Evolutionary conservation across 2,113 vertebrate genomes (phyloP).

Genomic region (Scartelaos histophorus): DNA sequence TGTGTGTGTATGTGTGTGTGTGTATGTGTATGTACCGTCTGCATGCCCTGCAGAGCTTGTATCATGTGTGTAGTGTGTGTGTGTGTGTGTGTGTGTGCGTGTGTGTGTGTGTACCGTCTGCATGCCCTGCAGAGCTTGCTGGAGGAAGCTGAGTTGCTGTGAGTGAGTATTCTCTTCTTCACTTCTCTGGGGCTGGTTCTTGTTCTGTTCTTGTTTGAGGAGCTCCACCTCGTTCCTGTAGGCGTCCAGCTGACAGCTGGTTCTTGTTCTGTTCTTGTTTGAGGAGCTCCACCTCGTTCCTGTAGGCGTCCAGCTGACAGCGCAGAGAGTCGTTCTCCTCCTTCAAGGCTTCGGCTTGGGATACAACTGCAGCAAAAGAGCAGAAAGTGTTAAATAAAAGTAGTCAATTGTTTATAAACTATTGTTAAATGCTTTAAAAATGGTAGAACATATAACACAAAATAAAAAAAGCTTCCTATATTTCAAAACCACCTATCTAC

Average conservation of each 20-base stretch:
- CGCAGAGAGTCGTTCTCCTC: slow-evolving; percentile 96
- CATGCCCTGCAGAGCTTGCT: slow-evolving; percentile 95
- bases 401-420: slow-evolving; percentile 18
- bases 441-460: too few relatives aligned
- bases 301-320: slow-evolving; percentile 93
- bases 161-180: slow-evolving; percentile 89
- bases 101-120: slow-evolving; percentile 83
- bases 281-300: slow-evolving; percentile 94
- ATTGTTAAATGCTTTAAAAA: neutral
- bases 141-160: slow-evolving; percentile 91
- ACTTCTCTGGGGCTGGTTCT: slow-evolving; percentile 75
- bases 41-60: neutral
- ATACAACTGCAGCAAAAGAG: slow-evolving; percentile 61
- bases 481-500: too few relatives aligned
- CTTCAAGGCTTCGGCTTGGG: slow-evolving; percentile 88
- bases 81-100: neutral
- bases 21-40: neutral
- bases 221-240: slow-evolving; percentile 95
- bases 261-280: slow-evolving; percentile 92
- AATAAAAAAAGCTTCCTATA: too few relatives aligned
- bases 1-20: neutral
- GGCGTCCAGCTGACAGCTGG: slow-evolving; percentile 91
- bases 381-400: slow-evolving; percentile 1
- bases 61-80: neutral
- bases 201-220: slow-evolving; percentile 92